A percentile compares a stretch with the other conserved stretches of the same genome.
Evolutionary conservation across 2,888 invertebrate species (phyloP).

Genomic region (Melinaea marsaeus): DNA sequence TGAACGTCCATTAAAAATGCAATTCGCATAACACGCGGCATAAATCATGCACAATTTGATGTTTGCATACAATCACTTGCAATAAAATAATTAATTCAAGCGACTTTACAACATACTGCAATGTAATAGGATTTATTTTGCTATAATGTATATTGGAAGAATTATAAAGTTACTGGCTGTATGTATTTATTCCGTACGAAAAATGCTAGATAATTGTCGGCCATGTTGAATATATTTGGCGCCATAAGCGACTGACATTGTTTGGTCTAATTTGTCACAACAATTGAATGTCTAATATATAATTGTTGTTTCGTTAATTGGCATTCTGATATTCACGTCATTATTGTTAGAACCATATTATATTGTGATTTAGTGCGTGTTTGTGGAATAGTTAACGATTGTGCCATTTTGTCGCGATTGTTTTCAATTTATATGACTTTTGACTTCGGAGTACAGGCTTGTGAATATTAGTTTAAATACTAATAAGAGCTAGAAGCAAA

Average conservation of each 20-base stretch:
- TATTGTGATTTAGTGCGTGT: constrained; percentile 22
- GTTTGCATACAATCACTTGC: constrained; percentile 58
- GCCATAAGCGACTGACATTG: constrained; percentile 45
- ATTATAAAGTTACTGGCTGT: constrained; percentile 11
- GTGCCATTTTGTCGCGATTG: neutral
- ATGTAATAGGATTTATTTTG: constrained; percentile 12
- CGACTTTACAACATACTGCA: neutral
- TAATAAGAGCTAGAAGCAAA: neutral
- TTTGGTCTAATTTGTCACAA: constrained; percentile 51
- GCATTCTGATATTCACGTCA: constrained; percentile 40
- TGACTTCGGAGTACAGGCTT: neutral
- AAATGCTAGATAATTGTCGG: constrained; percentile 58
- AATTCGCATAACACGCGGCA: constrained; percentile 38
- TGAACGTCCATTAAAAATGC: constrained; percentile 33
- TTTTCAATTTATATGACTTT: no score
- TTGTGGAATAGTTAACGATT: constrained; percentile 6
- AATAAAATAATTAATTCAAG: neutral
- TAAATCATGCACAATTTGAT: constrained; percentile 41
- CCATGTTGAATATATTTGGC: constrained; percentile 56
- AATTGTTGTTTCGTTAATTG: constrained; percentile 43
- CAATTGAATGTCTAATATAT: constrained; percentile 46
- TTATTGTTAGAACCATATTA: constrained; percentile 12
- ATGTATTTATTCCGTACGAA: constrained; percentile 34
- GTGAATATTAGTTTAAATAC: neutral
- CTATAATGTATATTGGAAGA: constrained; percentile 11